Percentiles rank a stretch among this genome's conserved stretches.
Evolutionary conservation across 2,888 invertebrate genomes (phyloP).

Genomic region (Serripes groenlandicus): DNA sequence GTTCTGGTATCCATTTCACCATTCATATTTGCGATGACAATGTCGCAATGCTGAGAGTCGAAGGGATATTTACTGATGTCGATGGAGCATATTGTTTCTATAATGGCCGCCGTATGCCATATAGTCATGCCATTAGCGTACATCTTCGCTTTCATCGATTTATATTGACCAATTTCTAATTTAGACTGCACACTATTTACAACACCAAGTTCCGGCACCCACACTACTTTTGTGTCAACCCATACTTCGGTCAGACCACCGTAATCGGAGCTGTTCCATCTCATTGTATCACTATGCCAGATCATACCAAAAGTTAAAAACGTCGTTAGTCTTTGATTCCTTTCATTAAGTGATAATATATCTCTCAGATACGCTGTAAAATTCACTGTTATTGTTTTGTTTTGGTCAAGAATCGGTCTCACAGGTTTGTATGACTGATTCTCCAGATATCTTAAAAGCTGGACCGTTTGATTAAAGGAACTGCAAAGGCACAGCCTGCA

Average conservation of each 20-base stretch:
- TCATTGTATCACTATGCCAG: not conserved
- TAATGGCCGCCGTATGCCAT: not conserved
- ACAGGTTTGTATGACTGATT: not conserved
- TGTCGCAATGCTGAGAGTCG: slow-evolving; percentile 34
- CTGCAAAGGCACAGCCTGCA: no score
- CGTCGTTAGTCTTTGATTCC: not conserved
- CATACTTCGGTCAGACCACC: not conserved
- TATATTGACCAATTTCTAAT: not conserved
- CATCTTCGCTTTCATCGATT: not conserved
- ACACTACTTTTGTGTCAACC: not conserved
- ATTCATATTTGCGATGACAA: slow-evolving; percentile 9
- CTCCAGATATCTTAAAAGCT: no score
- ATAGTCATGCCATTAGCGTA: not conserved
- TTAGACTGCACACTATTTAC: not conserved
- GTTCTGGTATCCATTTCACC: not conserved
- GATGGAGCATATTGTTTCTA: slow-evolving; percentile 22
- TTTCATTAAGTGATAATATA: not conserved
- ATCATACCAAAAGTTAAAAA: not conserved
- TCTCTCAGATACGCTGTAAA: not conserved
- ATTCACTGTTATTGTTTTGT: not conserved
- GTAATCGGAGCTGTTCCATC: no score
- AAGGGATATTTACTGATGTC: slow-evolving; percentile 44
- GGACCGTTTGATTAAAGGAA: no score
- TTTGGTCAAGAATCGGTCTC: not conserved
- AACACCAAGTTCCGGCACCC: slow-evolving; percentile 16